Evolutionary conservation across 37 sponge, comb jelly and placozoan species (phyloP), one percentile per base, ranked within the genome.

Genomic region (Mnemiopsis leidyi): DNA sequence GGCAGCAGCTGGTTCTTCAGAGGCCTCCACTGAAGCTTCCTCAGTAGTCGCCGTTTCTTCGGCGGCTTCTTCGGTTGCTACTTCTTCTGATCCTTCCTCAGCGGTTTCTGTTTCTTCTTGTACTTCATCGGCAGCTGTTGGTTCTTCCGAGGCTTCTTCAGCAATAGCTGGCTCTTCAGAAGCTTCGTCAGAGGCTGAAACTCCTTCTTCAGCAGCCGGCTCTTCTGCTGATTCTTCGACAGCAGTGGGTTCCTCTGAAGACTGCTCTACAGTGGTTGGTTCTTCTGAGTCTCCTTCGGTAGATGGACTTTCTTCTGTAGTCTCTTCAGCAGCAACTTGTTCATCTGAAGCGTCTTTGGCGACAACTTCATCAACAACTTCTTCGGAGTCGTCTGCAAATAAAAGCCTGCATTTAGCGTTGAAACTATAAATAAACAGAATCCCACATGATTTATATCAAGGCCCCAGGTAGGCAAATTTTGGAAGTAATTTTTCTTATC

Each of bases 201-300:
- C 73, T n/a, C n/a, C n/a, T n/a, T n/a, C n/a, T n/a, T n/a, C n/a
- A n/a, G n/a, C n/a, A n/a, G n/a, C n/a, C n/a, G n/a, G n/a, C n/a
- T n/a, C n/a, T n/a, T n/a, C 68, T 67, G 13, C 68, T 67, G 68
- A 67, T 67, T 67, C 68, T 67, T 67, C 68, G 68, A 20, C 68
- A 67, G 68, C 18, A 20, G 68, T 20, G 68, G 68, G 18, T 67
- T 67, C 68, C 68, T 67, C 68, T 13, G 68, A 21, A 67, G 68
- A 20, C 13, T 67, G 13, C 68, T 67, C 20, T 20, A 67, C 18
- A 13, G 13, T 13, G 68, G 13, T 13, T 20, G n/a, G n/a, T 31
- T 31, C 82, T 79, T 33, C 82, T 79, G 82, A 5, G 3, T 79
- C 36, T 32, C 35, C 82, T 79, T 32, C 82, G 7, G 82, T 38